A percentile compares a stretch with the other conserved stretches of the same genome.
phyloP scores from a whole-genome alignment of 2,797 vertebrate genomes.

The Scyliorhinus canicula region DNA sequence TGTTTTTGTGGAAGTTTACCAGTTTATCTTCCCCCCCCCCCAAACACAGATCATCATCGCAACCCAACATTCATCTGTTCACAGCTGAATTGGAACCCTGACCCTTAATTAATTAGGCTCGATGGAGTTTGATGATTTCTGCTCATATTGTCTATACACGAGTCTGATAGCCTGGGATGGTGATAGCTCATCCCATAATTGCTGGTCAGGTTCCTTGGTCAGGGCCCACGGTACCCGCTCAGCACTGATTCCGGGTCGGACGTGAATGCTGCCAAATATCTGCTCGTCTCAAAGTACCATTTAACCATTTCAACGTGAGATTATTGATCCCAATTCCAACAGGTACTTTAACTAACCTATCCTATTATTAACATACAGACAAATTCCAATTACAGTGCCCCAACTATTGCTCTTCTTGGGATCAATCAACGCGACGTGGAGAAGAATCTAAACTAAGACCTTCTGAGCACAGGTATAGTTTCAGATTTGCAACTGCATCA shows the following conservation, averaged over 20 bases:
- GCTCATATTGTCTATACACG: no score
- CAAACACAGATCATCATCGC: no score
- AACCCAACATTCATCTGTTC: no score
- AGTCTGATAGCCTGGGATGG: no score
- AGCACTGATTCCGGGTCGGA: no score
- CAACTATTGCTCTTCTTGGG: not conserved
- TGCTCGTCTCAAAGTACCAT: not conserved
- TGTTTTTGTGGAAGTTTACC: not conserved
- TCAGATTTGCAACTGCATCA: not conserved
- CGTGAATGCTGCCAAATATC: not conserved
- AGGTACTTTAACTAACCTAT: not conserved
- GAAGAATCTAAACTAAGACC: not conserved
- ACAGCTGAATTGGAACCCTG: no score
- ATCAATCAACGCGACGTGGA: not conserved
- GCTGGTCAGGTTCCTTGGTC: no score
- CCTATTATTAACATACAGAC: not conserved
- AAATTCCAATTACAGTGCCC: not conserved
- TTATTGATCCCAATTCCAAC: not conserved
- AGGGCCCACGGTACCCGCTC: no score
- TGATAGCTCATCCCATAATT: no score
- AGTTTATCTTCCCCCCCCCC: not conserved
- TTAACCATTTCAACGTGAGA: not conserved
- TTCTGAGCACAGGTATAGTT: not conserved
- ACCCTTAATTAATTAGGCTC: no score
- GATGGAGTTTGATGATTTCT: no score